These are phyloP conservation scores for Lasioglossum villosulum DNA, from an alignment of 2,888 invertebrate species.

Conservation along the genomic window DNA sequence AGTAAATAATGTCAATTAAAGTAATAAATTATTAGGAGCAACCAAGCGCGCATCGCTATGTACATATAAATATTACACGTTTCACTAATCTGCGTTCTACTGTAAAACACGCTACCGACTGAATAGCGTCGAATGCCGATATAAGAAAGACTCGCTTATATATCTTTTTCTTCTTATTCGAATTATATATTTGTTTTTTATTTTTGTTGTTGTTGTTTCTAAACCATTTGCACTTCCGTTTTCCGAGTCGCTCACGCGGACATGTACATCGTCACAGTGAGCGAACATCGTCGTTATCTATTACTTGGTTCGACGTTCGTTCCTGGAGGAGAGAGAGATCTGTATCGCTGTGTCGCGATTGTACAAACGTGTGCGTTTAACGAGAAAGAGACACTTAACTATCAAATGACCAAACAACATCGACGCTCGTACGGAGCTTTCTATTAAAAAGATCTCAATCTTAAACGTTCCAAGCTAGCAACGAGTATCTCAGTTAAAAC, in stretches of 20 bases:
- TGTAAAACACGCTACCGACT: conserved; percentile 55
- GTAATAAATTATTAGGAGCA: conserved; percentile 65
- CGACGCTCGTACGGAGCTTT: conserved; percentile 56
- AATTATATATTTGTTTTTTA: neutral
- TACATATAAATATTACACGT: conserved; percentile 72
- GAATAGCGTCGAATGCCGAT: conserved; percentile 59
- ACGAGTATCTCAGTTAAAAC: conserved; percentile 51
- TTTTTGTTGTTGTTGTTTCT: neutral
- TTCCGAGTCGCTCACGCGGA: conserved; percentile 19
- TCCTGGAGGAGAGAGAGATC: conserved; percentile 42
- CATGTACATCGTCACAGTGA: conserved; percentile 18
- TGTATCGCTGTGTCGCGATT: conserved; percentile 53
- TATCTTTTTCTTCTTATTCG: conserved; percentile 14
- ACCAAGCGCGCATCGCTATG: conserved; percentile 67
- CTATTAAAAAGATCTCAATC: conserved; percentile 56
- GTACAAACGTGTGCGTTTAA: conserved; percentile 62
- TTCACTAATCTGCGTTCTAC: conserved; percentile 64
- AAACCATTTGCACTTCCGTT: conserved; percentile 45
- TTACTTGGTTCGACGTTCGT: conserved; percentile 34
- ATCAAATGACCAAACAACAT: conserved; percentile 60
- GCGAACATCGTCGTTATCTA: conserved; percentile 27
- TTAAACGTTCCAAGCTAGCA: conserved; percentile 55
- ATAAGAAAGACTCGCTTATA: conserved; percentile 57
- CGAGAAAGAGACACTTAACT: conserved; percentile 57
- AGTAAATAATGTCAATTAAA: conserved; percentile 65